phyloP scores from a whole-genome alignment of 2,888 invertebrate genomes.

The Meiosimyza decipiens region DNA sequence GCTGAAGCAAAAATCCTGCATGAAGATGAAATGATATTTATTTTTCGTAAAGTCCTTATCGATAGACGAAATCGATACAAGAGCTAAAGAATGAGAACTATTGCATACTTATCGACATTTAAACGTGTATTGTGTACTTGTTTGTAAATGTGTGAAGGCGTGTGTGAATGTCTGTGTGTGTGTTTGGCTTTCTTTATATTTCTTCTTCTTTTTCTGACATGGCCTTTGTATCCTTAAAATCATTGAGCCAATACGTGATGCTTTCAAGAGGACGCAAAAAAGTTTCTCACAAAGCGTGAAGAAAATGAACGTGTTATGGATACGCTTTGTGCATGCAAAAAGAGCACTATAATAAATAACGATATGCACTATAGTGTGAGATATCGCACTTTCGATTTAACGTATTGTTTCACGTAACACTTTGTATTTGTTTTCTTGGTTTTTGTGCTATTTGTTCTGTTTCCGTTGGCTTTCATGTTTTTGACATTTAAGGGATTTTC shows the following conservation, averaged over 20 bases:
- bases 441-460: not conserved
- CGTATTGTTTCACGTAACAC: not conserved
- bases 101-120: constrained; percentile 31
- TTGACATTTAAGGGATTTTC: not conserved
- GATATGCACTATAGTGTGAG: too few relatives aligned
- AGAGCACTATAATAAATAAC: too few relatives aligned
- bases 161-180: not conserved
- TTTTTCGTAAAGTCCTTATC: not conserved
- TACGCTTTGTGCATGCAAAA: not conserved
- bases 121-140: constrained; percentile 7
- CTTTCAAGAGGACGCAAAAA: not conserved
- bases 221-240: constrained; percentile 16
- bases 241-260: constrained; percentile 29
- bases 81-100: not conserved
- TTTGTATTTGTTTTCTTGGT: constrained; percentile 22
- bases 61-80: constrained; percentile 26
- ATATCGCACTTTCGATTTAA: too few relatives aligned
- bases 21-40: constrained; percentile 1
- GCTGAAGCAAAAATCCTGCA: too few relatives aligned
- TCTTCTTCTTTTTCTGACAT: not conserved
- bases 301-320: constrained; percentile 18
- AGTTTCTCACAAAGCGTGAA: not conserved
- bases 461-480: not conserved
- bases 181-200: not conserved
- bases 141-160: not conserved